These are phyloP conservation scores for Sphyrna mokarran DNA, from an alignment of 2,113 vertebrate species.

Conservation along the genomic window DNA sequence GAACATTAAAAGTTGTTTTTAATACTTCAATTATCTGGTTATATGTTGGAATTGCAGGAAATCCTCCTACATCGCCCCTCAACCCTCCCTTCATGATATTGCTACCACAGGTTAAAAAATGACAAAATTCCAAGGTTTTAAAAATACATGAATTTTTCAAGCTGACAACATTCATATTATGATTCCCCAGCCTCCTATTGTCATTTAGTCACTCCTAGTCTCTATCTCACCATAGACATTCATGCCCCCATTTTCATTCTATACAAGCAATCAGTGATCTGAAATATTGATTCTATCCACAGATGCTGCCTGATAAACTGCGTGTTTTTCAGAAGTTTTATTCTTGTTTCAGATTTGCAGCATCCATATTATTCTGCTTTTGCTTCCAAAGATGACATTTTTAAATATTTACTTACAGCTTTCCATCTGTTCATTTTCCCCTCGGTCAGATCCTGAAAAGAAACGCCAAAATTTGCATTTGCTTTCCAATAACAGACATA, in stretches of 20 bases:
- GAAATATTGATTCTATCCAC: neutral
- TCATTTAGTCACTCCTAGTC: neutral
- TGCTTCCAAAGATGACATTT: neutral
- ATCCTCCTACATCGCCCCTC: neutral
- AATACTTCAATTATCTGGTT: neutral
- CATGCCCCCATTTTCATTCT: neutral
- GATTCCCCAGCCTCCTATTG: neutral
- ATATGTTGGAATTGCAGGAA: neutral
- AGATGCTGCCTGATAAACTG: neutral
- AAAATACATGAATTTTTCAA: neutral
- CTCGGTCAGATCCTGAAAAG: constrained; percentile 80
- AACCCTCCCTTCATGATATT: neutral
- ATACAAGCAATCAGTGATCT: neutral
- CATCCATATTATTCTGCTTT: neutral
- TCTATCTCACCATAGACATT: neutral
- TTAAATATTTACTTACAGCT: constrained; percentile 69
- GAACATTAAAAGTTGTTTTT: neutral
- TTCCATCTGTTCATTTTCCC: constrained; percentile 85
- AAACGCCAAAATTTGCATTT: neutral
- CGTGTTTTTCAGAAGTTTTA: neutral
- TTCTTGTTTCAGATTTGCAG: neutral
- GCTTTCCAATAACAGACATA: neutral
- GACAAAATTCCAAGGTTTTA: neutral
- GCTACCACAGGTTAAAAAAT: neutral
- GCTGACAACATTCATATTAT: neutral